phyloP scores from a whole-genome alignment of 2,888 invertebrate species.

The Eristalis tenax region DNA sequence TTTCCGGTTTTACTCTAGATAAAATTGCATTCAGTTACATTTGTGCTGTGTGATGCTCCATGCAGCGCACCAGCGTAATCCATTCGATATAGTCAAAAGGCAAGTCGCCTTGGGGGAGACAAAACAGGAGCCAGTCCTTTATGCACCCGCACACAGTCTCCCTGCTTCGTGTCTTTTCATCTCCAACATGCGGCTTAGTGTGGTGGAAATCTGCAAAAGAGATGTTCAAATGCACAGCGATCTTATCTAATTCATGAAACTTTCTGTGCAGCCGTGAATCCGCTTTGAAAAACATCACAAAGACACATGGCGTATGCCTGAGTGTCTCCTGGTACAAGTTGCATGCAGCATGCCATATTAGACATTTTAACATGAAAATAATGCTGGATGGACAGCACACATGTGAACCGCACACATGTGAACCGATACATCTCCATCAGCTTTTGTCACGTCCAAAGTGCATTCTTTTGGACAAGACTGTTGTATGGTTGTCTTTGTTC shows the following conservation, averaged over 20 bases:
- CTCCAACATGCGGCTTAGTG: neutral
- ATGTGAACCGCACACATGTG: constrained; percentile 42
- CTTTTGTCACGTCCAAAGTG: constrained; percentile 12
- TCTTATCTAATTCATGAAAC: constrained; percentile 56
- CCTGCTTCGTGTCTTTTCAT: neutral
- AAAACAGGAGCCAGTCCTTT: constrained; percentile 24
- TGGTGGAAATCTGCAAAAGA: neutral
- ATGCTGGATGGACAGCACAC: neutral
- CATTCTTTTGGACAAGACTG: constrained; percentile 6
- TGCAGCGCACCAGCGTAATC: constrained; percentile 19
- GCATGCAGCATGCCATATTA: neutral
- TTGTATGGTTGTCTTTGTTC: neutral
- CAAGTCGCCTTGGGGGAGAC: constrained; percentile 1
- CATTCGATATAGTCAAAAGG: constrained; percentile 28
- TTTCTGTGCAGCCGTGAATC: constrained; percentile 44
- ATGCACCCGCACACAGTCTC: neutral
- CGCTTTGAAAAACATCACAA: constrained; percentile 38
- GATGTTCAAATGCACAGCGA: constrained; percentile 60
- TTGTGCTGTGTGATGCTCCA: constrained; percentile 19
- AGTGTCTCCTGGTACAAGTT: neutral
- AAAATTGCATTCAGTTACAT: constrained; percentile 58
- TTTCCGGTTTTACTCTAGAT: constrained; percentile 35
- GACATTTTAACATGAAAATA: constrained; percentile 27
- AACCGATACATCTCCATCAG: constrained; percentile 35
- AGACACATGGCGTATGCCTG: constrained; percentile 7